Base-by-base conservation (phyloP, 2,888 invertebrate genomes). In the Drosophila picticornis region DNA sequence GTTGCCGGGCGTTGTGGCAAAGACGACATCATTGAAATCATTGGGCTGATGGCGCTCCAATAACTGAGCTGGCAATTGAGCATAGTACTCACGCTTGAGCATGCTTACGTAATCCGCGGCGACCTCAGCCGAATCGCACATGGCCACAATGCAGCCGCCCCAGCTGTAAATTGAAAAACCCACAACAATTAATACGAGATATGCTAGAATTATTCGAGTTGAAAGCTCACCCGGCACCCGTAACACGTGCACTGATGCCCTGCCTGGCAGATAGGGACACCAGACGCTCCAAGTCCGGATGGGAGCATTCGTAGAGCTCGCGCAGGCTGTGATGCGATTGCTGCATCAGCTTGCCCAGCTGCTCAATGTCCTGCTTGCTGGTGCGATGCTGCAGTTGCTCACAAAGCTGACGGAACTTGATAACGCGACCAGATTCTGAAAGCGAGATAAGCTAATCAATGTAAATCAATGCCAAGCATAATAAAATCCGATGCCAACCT, bases 111-210 rank as follows among this genome's bases (percentile, higher is more conserved):
- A 98, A 74, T 94, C 93, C 19, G 95, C 93, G 9, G 96, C 95
- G 74, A 95, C 94, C 56, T 95, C 94, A 66, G 95, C 94, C 1
- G 93, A 93, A 34, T 92, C 89, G 72, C 93, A 93, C 65, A 93
- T 83, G 48, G 98, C 98, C 16, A 99, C 98, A 63, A 96, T 95
- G 93, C 99, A 99, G 7, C 99, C 99, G 43, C 99, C 99, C 99
- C 99, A 99, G 10, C 96, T 96, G 85, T 10, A 81, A 70, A 10
- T 3, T 13, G 4, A 13, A 29, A 29, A 16, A 22, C 13, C 10
- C 9, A 29, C 9, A 29, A 1, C 10, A 13, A 6, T 36, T 29
- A 22, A 11, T 27, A n/a, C 2, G 2, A 2, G 32, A 13, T n/a
- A 46, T 9, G 0, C 4, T 4, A 1, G 16, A 46, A 34, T 9